Base-by-base conservation (phyloP, 2,888 invertebrate species). In the Xestia xanthographa region DNA sequence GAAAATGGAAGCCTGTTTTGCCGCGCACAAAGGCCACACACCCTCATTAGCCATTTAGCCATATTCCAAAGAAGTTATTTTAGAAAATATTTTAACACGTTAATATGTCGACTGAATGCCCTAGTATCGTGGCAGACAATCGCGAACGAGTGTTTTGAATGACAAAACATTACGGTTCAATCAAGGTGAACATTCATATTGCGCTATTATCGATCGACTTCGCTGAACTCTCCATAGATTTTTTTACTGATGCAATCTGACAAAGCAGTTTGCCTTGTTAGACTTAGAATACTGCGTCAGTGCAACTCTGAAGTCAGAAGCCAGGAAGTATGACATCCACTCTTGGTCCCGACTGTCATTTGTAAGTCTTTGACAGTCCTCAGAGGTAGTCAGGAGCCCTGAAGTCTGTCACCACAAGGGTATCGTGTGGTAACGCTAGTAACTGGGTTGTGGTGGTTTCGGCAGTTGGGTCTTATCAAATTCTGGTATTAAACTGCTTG, bases 111-210 rank as follows among this genome's bases (percentile, higher is more conserved):
- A 83, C 78, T 80, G 73, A 81, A 78, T 79, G 76, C 75, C 77
- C 79, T 77, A 74, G 67, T 88, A 89, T 89, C 88, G 56, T 50
- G 9, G 62, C 81, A 82, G 80, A 80, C 85, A 74, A 90, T 91
- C 90, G 78, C 65, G 58, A 62, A 48, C 74, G 77, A 78, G 75
- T 87, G 87, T 83, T 90, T 89, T 86, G 92, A 90, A 92, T 93
- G 89, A 91, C 91, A 92, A 92, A 86, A 83, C 88, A 79, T 85
- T 83, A 84, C 87, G 85, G 89, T 90, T 88, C 88, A 80, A 58
- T 43, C 43, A 72, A 86, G 86, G 88, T 88, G 87, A 90, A 77
- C 68, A 76, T 65, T 77, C 38, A 66, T 41, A 41, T 76, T 79
- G 66, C 66, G 50, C 75, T 69, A 72, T 80, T 58, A 75, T 66